Evolutionary conservation across 2,888 invertebrate genomes (phyloP).

Genomic region (Xestia c-nigrum): DNA sequence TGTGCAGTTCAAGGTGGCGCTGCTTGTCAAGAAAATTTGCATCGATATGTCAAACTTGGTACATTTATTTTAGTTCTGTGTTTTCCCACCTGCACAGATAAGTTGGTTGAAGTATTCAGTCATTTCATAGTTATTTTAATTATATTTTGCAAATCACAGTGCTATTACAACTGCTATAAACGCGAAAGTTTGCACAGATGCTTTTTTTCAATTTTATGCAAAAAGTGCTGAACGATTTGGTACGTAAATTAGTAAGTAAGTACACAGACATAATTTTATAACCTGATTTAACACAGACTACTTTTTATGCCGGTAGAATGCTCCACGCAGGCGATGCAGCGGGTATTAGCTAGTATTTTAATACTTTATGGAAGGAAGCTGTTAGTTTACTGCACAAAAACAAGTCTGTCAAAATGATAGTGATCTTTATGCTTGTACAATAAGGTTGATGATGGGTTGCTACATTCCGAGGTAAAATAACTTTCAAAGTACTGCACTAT

Average conservation of each 20-base stretch:
- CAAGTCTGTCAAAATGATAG: not conserved
- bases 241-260: not conserved
- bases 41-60: no score
- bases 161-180: not conserved
- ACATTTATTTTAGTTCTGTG: no score
- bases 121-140: not conserved
- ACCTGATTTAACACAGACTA: not conserved
- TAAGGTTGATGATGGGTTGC: conserved; percentile 2
- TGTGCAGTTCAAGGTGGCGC: no score
- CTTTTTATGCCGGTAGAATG: not conserved
- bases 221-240: not conserved
- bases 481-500: not conserved
- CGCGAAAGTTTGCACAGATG: not conserved
- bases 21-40: no score
- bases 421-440: not conserved
- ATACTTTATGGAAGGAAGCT: not conserved
- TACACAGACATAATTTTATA: no score
- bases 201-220: not conserved
- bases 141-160: not conserved
- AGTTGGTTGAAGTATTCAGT: not conserved
- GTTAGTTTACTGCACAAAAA: not conserved
- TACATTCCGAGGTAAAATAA: not conserved
- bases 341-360: not conserved
- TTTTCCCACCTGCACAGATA: no score
- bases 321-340: not conserved